These are phyloP conservation scores for Carassius gibelio DNA, from an alignment of 2,113 vertebrate genomes.

Conservation along the genomic window DNA sequence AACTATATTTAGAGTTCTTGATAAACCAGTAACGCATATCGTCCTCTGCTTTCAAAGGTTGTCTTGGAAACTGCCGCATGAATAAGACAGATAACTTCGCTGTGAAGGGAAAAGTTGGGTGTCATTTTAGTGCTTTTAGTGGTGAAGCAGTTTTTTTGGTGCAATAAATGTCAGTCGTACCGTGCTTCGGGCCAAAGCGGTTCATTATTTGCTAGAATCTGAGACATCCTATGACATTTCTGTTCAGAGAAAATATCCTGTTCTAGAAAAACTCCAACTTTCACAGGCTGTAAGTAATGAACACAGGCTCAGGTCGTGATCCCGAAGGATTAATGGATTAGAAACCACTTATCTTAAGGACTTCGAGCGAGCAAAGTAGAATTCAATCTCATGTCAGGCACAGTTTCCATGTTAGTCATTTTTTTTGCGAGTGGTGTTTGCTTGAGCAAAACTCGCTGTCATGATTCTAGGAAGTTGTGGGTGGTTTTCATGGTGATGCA, in stretches of 20 bases:
- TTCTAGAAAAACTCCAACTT: neutral
- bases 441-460: neutral
- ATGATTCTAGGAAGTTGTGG: neutral
- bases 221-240: slow-evolving; percentile 72
- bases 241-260: neutral
- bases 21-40: slow-evolving; percentile 9
- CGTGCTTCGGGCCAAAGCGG: slow-evolving; percentile 34
- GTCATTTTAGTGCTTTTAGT: neutral
- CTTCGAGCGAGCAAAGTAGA: neutral
- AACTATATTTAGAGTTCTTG: slow-evolving; percentile 53
- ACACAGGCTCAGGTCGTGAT: neutral
- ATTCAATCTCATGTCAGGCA: neutral
- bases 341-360: slow-evolving; percentile 28
- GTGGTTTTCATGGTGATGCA: slow-evolving; percentile 4
- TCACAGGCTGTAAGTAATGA: neutral
- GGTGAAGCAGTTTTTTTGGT: neutral
- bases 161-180: slow-evolving; percentile 29
- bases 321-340: slow-evolving; percentile 17
- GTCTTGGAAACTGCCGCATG: slow-evolving; percentile 49
- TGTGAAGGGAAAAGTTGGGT: neutral
- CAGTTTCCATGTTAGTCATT: neutral
- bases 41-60: slow-evolving; percentile 27
- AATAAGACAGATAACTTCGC: neutral
- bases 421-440: neutral
- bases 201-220: slow-evolving; percentile 67